phyloP scores from a whole-genome alignment of 2,113 vertebrate species.

The Nothoprocta perdicaria region DNA sequence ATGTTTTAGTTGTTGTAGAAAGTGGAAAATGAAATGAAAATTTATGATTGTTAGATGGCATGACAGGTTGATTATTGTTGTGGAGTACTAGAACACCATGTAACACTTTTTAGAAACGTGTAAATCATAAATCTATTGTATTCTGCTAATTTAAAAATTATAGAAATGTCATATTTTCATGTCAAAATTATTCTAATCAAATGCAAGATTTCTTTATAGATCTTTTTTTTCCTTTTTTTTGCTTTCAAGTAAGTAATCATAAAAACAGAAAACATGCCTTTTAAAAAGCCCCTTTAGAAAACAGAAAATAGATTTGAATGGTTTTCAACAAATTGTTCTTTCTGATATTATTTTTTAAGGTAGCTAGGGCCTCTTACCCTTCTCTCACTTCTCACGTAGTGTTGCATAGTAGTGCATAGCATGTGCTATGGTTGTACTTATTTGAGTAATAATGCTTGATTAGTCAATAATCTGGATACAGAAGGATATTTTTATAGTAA shows the following conservation, averaged over 20 bases:
- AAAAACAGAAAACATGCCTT: background rate
- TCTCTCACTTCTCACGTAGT: background rate
- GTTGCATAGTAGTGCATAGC: background rate
- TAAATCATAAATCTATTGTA: background rate
- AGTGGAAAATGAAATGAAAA: background rate
- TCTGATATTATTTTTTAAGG: slow-evolving; percentile 22
- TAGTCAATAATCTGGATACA: background rate
- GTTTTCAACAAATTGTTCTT: slow-evolving; percentile 27
- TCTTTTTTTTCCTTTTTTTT: background rate
- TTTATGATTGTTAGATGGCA: background rate
- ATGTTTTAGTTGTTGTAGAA: background rate
- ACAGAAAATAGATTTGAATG: background rate
- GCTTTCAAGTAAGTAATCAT: background rate
- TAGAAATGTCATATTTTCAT: background rate
- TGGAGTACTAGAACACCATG: background rate
- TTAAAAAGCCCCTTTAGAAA: background rate
- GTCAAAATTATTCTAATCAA: background rate
- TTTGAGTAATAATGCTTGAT: background rate
- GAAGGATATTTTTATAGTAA: background rate
- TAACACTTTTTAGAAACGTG: background rate
- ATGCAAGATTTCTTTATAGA: background rate
- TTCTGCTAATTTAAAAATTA: background rate
- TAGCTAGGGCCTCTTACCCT: background rate
- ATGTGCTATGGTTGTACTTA: background rate
- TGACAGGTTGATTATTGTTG: background rate